A percentile compares a stretch with the other conserved stretches of the same genome.
Conservation (phyloP, 2,797 vertebrate genomes). For the Pangasius djambal region DNA sequence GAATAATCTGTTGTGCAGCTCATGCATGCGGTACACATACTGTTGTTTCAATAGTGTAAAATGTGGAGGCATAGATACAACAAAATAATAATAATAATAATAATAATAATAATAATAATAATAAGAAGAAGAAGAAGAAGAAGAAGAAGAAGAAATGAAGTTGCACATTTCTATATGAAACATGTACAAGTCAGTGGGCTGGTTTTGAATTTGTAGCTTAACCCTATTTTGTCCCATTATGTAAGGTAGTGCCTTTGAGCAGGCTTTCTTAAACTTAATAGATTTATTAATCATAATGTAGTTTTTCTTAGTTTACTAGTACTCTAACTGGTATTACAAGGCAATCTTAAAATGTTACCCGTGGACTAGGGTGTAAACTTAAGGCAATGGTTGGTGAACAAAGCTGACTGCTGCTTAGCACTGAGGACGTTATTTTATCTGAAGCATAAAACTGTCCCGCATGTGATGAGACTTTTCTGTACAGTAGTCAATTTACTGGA, state of each 20-base stretch:
- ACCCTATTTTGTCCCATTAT: not conserved
- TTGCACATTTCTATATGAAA: too few species aligned
- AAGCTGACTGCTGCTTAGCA: not conserved
- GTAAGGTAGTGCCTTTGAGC: not conserved
- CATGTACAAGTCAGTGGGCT: not conserved
- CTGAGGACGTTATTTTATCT: not conserved
- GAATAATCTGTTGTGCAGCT: not conserved
- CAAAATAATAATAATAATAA: too few species aligned
- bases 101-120: too few species aligned
- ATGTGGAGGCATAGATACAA: not conserved
- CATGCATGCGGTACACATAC: not conserved
- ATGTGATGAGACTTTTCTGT: not conserved
- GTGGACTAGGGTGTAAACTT: not conserved
- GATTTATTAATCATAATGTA: not conserved
- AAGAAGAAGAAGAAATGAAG: too few species aligned
- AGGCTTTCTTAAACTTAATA: not conserved
- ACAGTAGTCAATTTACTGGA: not conserved
- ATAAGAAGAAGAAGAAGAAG: too few species aligned
- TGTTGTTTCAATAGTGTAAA: not conserved
- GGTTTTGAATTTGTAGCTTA: not conserved
- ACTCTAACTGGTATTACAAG: not conserved
- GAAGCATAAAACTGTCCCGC: not conserved
- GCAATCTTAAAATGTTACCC: not conserved
- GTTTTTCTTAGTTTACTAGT: not conserved
- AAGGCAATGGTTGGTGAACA: not conserved